Conservation (phyloP, 1,140 invertebrate genomes). For the Chironomus striatipennis region DNA sequence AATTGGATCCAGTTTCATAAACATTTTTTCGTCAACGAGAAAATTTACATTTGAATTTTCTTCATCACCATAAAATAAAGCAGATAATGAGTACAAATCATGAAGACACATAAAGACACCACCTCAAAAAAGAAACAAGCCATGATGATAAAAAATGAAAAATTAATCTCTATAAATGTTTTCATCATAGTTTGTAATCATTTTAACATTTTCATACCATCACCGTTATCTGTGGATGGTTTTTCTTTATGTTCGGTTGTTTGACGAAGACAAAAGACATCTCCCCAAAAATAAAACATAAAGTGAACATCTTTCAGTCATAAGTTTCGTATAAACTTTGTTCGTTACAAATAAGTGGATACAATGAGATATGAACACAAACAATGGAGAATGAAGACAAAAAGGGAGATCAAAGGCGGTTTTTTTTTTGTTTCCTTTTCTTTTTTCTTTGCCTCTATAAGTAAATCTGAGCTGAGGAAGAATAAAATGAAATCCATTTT, state of each 20-base stretch:
- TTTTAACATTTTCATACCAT: constrained; percentile 10
- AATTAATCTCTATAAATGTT: constrained; percentile 22
- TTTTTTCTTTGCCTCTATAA: too few relatives aligned
- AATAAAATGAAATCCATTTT: neutral
- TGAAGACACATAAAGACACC: neutral
- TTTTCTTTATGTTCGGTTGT: neutral
- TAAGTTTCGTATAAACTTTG: too few relatives aligned
- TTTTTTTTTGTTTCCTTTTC: neutral
- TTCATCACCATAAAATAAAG: neutral
- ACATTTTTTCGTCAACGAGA: too few relatives aligned
- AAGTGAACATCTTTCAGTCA: too few relatives aligned
- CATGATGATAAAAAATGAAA: neutral
- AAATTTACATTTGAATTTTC: too few relatives aligned
- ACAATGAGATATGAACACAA: neutral
- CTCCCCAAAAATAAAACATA: too few relatives aligned
- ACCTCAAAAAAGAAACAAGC: neutral
- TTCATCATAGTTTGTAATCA: constrained; percentile 21
- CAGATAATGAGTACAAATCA: constrained; percentile 1
- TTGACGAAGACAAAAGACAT: too few relatives aligned
- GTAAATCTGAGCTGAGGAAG: too few relatives aligned
- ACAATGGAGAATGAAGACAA: neutral
- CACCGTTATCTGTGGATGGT: neutral
- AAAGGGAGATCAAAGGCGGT: neutral
- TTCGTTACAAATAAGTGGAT: neutral
- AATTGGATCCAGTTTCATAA: too few relatives aligned